Percentiles rank a stretch among this genome's conserved stretches.
phyloP scores from a whole-genome alignment of 2,113 vertebrate genomes.

The Pristiophorus japonicus region DNA sequence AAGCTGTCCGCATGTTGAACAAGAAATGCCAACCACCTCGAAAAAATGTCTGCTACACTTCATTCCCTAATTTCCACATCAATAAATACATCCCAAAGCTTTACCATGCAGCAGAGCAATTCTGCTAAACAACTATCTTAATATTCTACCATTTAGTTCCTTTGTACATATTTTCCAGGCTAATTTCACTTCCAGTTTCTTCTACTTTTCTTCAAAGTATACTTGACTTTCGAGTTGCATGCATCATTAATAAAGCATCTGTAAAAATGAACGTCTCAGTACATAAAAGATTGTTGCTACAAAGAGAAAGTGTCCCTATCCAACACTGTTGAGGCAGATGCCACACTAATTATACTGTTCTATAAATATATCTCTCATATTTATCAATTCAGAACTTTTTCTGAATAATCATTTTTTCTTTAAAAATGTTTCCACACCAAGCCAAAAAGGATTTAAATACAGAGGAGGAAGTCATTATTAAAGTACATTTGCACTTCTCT shows the following conservation, averaged over 20 bases:
- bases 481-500: slow-evolving; percentile 13
- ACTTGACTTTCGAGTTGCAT: neutral
- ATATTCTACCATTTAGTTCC: slow-evolving; percentile 23
- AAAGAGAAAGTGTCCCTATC: neutral
- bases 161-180: slow-evolving; percentile 29
- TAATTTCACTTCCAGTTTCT: slow-evolving; percentile 19
- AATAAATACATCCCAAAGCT: slow-evolving; percentile 10
- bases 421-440: slow-evolving; percentile 16
- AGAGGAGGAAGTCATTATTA: slow-evolving; percentile 3
- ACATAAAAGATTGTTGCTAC: slow-evolving; percentile 8
- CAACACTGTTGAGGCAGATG: slow-evolving; percentile 6
- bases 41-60: neutral
- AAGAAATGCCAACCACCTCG: neutral
- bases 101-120: slow-evolving; percentile 22
- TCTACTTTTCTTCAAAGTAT: slow-evolving; percentile 19
- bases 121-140: slow-evolving; percentile 28
- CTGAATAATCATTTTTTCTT: slow-evolving; percentile 18
- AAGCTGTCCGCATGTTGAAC: neutral
- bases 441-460: slow-evolving; percentile 13
- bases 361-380: slow-evolving; percentile 28
- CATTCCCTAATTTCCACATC: slow-evolving; percentile 12
- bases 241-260: slow-evolving; percentile 34
- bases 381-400: slow-evolving; percentile 26
- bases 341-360: neutral
- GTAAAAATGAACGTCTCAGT: slow-evolving; percentile 32